phyloP scores from a whole-genome alignment of 2,888 invertebrate genomes.

The Schizotus pectinicornis region DNA sequence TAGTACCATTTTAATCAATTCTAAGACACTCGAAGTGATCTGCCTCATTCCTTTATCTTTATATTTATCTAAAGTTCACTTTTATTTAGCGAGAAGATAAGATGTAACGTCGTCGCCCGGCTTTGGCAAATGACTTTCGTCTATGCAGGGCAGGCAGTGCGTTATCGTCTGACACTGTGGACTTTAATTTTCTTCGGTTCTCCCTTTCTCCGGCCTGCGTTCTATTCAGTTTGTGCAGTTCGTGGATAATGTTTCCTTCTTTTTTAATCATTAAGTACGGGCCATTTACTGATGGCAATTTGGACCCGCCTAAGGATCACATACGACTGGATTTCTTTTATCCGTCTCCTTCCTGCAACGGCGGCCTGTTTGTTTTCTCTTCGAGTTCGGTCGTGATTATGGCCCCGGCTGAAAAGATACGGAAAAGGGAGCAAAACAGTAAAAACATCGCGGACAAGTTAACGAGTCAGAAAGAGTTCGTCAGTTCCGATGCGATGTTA shows the following conservation, averaged over 20 bases:
- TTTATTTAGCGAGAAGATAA: slow-evolving; percentile 56
- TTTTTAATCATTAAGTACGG: slow-evolving; percentile 54
- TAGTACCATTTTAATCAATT: slow-evolving; percentile 59
- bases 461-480: slow-evolving; percentile 36
- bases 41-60: slow-evolving; percentile 54
- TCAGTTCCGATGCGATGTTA: slow-evolving; percentile 19
- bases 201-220: slow-evolving; percentile 33
- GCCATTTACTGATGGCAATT: slow-evolving; percentile 52
- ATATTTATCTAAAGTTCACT: slow-evolving; percentile 57
- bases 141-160: slow-evolving; percentile 44
- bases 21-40: slow-evolving; percentile 55
- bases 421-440: slow-evolving; percentile 38
- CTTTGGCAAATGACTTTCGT: slow-evolving; percentile 51
- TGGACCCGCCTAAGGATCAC: slow-evolving; percentile 41
- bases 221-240: slow-evolving; percentile 45
- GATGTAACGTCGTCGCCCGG: slow-evolving; percentile 46
- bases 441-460: slow-evolving; percentile 39
- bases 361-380: slow-evolving; percentile 31
- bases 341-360: slow-evolving; percentile 33
- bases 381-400: slow-evolving; percentile 29
- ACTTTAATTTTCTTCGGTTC: slow-evolving; percentile 45
- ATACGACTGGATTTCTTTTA: slow-evolving; percentile 38
- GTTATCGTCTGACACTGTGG: slow-evolving; percentile 46
- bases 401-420: slow-evolving; percentile 30
- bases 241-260: slow-evolving; percentile 45